Evolutionary conservation across 2,888 invertebrate genomes (phyloP).

Genomic region (Hypomecis punctinalis): DNA sequence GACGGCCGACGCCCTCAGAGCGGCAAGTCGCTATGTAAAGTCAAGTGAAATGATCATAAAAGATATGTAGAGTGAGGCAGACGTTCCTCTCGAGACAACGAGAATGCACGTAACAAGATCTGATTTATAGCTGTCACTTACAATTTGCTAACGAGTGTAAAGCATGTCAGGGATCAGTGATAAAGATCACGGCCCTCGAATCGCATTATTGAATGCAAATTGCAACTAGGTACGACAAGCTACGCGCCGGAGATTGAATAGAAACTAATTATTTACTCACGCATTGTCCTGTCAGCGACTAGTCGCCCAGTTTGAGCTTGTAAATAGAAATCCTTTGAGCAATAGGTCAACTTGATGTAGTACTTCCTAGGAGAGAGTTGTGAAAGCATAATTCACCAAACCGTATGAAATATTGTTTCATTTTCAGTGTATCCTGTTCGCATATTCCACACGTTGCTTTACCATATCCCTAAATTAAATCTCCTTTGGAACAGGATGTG

Average conservation of each 20-base stretch:
- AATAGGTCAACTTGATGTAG: conserved; percentile 44
- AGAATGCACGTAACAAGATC: conserved; percentile 57
- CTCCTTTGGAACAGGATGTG: too few relatives aligned
- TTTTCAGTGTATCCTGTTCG: neutral
- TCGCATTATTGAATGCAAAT: conserved; percentile 77
- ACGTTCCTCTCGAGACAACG: conserved; percentile 48
- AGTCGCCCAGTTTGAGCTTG: conserved; percentile 47
- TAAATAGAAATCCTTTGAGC: conserved; percentile 54
- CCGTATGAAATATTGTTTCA: neutral
- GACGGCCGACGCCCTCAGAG: conserved; percentile 24
- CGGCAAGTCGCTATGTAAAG: conserved; percentile 28
- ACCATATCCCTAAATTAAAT: too few relatives aligned
- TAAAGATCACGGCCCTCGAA: conserved; percentile 70
- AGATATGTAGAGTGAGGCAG: neutral
- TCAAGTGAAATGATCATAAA: conserved; percentile 48
- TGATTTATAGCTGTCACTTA: conserved; percentile 73
- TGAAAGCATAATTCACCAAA: conserved; percentile 35
- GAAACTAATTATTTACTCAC: conserved; percentile 72
- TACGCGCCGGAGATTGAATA: conserved; percentile 60
- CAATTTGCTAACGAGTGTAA: conserved; percentile 79
- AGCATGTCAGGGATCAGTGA: conserved; percentile 70
- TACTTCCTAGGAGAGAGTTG: conserved; percentile 37
- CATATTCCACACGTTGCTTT: neutral
- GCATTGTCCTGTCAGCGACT: conserved; percentile 70
- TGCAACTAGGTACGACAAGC: conserved; percentile 59